Evolutionary conservation across 2,797 vertebrate genomes (phyloP), one percentile per base, ranked within the genome.

Genomic region (Coranthus polyacanthus): DNA sequence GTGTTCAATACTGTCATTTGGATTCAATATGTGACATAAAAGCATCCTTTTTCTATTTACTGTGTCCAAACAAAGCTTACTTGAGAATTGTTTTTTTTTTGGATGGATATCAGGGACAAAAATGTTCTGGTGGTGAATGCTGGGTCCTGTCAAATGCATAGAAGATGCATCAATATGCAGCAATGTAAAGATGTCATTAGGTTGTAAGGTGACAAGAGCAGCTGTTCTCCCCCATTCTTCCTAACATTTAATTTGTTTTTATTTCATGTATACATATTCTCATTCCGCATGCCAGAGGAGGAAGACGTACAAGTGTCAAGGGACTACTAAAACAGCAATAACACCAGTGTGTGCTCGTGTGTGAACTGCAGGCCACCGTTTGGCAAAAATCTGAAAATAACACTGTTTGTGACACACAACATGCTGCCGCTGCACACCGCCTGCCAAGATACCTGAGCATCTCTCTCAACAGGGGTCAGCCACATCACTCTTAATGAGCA

Each of bases 371-470:
- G 66, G 49, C 46, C 57, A 56, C 36, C 16, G 45, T 89, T 81
- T 83, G 75, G 77, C 75, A 88, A 83, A 88, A 87, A 83, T 76
- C 84, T 79, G 72, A 79, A 89, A 90, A 88, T 87, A 90, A 88
- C 86, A 75, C 76, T 53, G 81, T 87, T 88, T 81, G 83, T 68
- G 79, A 84, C 76, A 82, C 79, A 83, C 72, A 78, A 83, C 80
- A 78, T 88, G 84, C 84, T 81, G 61, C 74, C 51, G 47, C 71
- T 74, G 72, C 82, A 80, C 68, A 53, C 76, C 69, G 68, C 86
- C 79, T 47, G 57, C 80, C 46, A 82, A 84, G 86, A 82, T 88
- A 92, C 92, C 89, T 90, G 89, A 90, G 82, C 85, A 80, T 82
- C 62, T 79, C 63, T 85, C 88, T 69, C 85, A 51, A 64, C 84